Base-by-base conservation (phyloP, 2,888 invertebrate species). In the Teleogryllus oceanicus region DNA sequence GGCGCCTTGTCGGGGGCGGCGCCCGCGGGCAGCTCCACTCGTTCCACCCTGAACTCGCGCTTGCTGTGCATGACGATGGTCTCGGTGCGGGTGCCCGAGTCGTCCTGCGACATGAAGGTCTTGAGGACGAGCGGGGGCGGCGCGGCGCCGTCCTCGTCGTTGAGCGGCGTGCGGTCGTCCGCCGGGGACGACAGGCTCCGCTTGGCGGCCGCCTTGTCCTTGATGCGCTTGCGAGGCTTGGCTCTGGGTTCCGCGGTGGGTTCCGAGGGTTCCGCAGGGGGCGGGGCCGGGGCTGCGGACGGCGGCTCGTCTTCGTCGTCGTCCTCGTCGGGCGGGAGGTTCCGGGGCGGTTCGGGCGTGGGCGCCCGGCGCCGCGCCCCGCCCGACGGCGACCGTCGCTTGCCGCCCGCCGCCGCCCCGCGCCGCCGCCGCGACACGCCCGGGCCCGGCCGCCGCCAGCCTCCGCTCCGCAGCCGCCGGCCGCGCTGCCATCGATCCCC, bases 371-470 rank as follows among this genome's bases (percentile, higher is more conserved):
- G 76, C 18, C 81, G 75, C 12, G 78, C 74, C n/a, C 82, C 81
- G 12, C 81, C 81, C 20, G 82, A 82, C 50, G 82, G 82, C 75
- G 80, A 80, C 11, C 82, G 79, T 11, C 80, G 77, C 78, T 81
- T 81, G 51, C 77, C 78, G 50, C 80, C 81, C 49, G 81, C 80
- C 21, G 82, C 81, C 50, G 80, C 80, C 83, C 90, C 91, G 82
- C 93, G 89, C 78, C 92, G 89, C 83, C 91, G 91, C 80, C 91
- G 89, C 75, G 88, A 87, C 79, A 91, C 87, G 21, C 90, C 88
- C 85, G 1, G 8, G 16, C 16, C n/a, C 62, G 62, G 13, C 62
- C 62, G n/a, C n/a, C 16, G 62, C 62, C 62, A n/a, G n/a, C 62
- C 62, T 62, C 62, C n/a, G 62, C 62, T n/a, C 62, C 16, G 62